Conservation (phyloP, 2,888 invertebrate species). For the Melanostoma scalare region DNA sequence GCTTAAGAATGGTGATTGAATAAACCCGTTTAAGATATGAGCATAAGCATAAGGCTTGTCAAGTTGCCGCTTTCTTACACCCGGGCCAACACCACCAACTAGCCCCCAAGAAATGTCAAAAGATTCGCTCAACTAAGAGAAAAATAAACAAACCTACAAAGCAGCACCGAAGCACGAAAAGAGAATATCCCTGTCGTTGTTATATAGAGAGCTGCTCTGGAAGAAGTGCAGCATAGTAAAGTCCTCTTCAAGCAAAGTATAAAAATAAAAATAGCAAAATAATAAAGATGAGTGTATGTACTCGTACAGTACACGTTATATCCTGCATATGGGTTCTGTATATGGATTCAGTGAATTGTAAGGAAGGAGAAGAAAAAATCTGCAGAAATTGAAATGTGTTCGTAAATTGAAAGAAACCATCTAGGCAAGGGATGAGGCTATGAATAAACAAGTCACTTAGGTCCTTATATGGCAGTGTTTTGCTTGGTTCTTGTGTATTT, state of each 20-base stretch:
- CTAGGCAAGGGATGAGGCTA: slow-evolving; percentile 37
- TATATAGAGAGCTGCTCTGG: neutral
- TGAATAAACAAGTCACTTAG: slow-evolving; percentile 60
- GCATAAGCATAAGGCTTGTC: slow-evolving; percentile 16
- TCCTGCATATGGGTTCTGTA: neutral
- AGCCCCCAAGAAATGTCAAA: slow-evolving; percentile 17
- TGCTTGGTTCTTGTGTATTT: slow-evolving; percentile 8
- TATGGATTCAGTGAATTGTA: slow-evolving; percentile 49
- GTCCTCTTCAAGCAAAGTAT: slow-evolving; percentile 7
- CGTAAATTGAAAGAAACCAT: slow-evolving; percentile 46
- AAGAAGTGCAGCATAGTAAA: slow-evolving; percentile 3
- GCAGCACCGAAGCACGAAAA: neutral
- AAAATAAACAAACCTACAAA: slow-evolving; percentile 44
- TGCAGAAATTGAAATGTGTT: slow-evolving; percentile 54
- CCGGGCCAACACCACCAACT: neutral
- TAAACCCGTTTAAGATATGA: slow-evolving; percentile 1
- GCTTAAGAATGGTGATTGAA: neutral
- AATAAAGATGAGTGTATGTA: slow-evolving; percentile 34
- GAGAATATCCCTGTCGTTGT: slow-evolving; percentile 20
- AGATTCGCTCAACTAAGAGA: slow-evolving; percentile 38
- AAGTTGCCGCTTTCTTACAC: neutral
- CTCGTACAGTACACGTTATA: neutral
- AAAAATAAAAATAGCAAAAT: slow-evolving; percentile 34
- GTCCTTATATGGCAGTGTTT: slow-evolving; percentile 26
- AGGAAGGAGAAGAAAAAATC: slow-evolving; percentile 27